A percentile compares a stretch with the other conserved stretches of the same genome.
phyloP scores from a whole-genome alignment of 1,140 invertebrate species.

The Platorchestia sp. region DNA sequence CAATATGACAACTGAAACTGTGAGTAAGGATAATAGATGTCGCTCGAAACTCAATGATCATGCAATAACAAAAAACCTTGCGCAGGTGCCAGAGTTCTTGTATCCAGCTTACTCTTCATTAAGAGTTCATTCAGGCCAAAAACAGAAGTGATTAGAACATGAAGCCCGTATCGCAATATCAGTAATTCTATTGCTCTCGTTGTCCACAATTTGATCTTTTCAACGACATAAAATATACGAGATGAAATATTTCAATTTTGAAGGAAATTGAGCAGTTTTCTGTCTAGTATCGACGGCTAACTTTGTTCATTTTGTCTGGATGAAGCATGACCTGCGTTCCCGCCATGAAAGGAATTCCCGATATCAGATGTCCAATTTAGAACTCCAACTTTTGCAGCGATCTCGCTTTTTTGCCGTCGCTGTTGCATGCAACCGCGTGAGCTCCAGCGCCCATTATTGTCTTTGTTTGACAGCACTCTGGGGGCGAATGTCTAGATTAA shows the following conservation, averaged over 20 bases:
- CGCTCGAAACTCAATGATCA: too few species aligned
- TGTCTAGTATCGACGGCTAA: not conserved
- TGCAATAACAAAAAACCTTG: too few species aligned
- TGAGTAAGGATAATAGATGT: not conserved
- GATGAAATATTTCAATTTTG: not conserved
- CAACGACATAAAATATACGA: not conserved
- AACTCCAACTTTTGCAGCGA: not conserved
- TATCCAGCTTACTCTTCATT: too few species aligned
- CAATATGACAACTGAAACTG: not conserved
- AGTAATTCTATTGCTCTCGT: not conserved
- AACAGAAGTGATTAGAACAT: not conserved
- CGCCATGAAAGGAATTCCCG: not conserved
- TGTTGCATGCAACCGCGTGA: not conserved
- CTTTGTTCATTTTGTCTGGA: not conserved
- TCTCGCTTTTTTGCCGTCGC: not conserved
- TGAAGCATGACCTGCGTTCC: not conserved
- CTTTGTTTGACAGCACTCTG: not conserved
- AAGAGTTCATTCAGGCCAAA: too few species aligned
- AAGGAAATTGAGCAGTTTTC: not conserved
- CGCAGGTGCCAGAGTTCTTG: too few species aligned
- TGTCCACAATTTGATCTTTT: not conserved
- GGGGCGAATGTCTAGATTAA: not conserved
- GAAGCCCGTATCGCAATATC: not conserved
- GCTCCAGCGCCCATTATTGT: not conserved
- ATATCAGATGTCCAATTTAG: slow-evolving; percentile 1